These are phyloP conservation scores for Tympanoctomys barrerae DNA, from an alignment of 2,797 vertebrate species.

Conservation along the genomic window DNA sequence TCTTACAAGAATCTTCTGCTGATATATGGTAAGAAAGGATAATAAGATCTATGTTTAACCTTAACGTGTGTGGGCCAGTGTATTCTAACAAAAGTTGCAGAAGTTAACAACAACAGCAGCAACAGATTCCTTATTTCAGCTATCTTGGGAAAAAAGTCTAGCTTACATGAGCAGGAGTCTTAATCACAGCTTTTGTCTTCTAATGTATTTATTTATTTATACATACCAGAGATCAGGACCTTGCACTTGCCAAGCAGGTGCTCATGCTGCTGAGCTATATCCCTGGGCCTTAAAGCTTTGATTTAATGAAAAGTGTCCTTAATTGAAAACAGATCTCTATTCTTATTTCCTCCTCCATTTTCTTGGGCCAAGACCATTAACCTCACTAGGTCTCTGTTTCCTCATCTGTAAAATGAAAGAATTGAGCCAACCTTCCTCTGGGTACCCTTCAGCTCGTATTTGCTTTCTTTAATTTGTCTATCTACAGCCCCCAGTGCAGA, in stretches of 20 bases:
- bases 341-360: conserved; percentile 28
- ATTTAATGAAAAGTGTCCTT: conserved; percentile 70
- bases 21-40: not conserved
- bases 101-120: not conserved
- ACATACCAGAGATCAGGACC: no score
- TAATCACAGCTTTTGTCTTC: conserved; percentile 61
- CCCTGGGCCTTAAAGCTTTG: conserved; percentile 29
- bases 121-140: conserved; percentile 33
- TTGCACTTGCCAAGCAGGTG: no score
- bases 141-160: not conserved
- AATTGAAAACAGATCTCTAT: conserved; percentile 40
- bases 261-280: no score
- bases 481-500: not conserved
- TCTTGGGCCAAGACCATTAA: conserved; percentile 24
- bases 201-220: conserved; percentile 59
- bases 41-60: not conserved
- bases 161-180: conserved; percentile 55
- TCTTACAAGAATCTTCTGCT: not conserved
- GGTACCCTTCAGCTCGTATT: not conserved
- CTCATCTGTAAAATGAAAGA: conserved; percentile 37
- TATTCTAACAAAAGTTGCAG: conserved; percentile 45
- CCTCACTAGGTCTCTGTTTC: conserved; percentile 47
- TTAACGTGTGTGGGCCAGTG: not conserved
- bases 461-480: not conserved
- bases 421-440: not conserved